phyloP scores from a whole-genome alignment of 1,140 invertebrate species.

The Micrasema minimum region DNA sequence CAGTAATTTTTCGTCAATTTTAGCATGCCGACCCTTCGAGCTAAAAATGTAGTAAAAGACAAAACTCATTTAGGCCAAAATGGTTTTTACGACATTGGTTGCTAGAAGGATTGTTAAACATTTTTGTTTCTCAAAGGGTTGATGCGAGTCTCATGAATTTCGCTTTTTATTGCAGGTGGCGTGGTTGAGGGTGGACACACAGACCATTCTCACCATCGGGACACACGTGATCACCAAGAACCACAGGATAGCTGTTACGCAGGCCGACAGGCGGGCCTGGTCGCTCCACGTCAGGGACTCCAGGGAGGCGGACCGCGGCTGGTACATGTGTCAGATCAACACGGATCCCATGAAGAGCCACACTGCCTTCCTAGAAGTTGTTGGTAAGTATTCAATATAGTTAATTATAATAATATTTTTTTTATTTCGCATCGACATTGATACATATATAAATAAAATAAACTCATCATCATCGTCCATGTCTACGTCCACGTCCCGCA shows the following conservation, averaged over 20 bases:
- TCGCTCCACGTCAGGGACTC: slow-evolving; percentile 86
- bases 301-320: slow-evolving; percentile 79
- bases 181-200: slow-evolving; percentile 89
- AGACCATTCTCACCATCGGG: slow-evolving; percentile 91
- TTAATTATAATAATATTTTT: not conserved
- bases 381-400: slow-evolving; percentile 80
- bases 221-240: slow-evolving; percentile 91
- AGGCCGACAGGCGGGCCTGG: slow-evolving; percentile 85
- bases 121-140: too few relatives aligned
- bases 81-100: too few relatives aligned
- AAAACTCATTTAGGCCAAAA: too few relatives aligned
- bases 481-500: not conserved
- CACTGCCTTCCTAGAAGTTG: slow-evolving; percentile 87
- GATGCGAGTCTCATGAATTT: too few relatives aligned
- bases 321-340: slow-evolving; percentile 92
- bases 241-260: slow-evolving; percentile 82
- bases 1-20: too few relatives aligned
- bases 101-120: too few relatives aligned
- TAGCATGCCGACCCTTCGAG: too few relatives aligned
- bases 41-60: too few relatives aligned
- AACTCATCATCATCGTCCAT: not conserved
- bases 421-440: not conserved
- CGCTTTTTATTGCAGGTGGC: slow-evolving; percentile 76
- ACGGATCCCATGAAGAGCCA: slow-evolving; percentile 92
- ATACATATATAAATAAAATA: not conserved